A percentile compares a stretch with the other conserved stretches of the same genome.
Evolutionary conservation across 2,888 invertebrate species (phyloP).

Genomic region (Incurvaria masculella): DNA sequence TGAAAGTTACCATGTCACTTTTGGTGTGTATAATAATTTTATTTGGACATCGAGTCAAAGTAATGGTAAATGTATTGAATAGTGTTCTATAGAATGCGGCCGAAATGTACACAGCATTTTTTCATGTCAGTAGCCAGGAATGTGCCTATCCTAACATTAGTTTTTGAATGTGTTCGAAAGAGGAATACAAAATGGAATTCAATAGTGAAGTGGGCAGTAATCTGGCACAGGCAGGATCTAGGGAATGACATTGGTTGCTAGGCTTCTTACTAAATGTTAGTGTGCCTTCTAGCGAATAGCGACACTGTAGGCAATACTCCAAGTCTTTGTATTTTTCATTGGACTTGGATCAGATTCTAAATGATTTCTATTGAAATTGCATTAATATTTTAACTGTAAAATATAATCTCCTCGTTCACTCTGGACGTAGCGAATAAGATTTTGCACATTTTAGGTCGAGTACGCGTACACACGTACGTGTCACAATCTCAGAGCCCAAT

Average conservation of each 20-base stretch:
- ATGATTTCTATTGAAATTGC: not conserved
- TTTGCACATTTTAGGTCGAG: not conserved
- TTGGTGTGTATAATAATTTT: no score
- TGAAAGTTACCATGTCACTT: no score
- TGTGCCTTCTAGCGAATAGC: constrained; percentile 57
- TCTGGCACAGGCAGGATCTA: not conserved
- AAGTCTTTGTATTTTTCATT: not conserved
- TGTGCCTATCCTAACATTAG: not conserved
- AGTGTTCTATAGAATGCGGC: no score
- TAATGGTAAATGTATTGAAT: no score
- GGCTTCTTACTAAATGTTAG: constrained; percentile 55
- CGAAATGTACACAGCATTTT: no score
- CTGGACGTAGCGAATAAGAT: not conserved
- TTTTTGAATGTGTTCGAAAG: not conserved
- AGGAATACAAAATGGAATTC: not conserved
- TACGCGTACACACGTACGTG: no score
- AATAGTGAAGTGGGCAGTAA: not conserved
- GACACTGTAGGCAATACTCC: constrained; percentile 36
- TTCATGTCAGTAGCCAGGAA: not conserved
- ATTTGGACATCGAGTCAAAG: no score
- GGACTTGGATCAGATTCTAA: not conserved
- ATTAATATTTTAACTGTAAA: not conserved
- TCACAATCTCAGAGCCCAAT: not conserved
- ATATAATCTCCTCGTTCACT: not conserved
- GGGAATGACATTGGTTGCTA: constrained; percentile 31